Evolutionary conservation across 2,888 invertebrate species (phyloP).

Genomic region (Leptothorax acervorum): DNA sequence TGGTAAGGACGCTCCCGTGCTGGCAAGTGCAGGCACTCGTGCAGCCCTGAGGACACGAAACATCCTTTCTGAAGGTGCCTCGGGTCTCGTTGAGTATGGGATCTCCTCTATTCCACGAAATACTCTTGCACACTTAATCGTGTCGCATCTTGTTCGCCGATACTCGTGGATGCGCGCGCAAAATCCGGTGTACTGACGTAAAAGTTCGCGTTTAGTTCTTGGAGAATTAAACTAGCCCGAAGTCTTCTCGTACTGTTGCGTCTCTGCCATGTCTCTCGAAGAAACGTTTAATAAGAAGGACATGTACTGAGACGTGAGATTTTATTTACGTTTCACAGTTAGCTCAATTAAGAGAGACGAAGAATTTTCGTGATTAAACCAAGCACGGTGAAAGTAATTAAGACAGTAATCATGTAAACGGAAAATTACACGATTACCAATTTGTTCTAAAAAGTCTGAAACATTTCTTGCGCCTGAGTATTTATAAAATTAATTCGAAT

Average conservation of each 20-base stretch:
- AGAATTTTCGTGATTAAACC: not conserved
- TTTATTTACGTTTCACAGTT: not conserved
- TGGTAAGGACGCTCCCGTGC: conserved; percentile 50
- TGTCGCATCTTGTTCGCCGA: conserved; percentile 66
- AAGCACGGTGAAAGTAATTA: not conserved
- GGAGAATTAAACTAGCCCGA: conserved; percentile 27
- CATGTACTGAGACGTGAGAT: not conserved
- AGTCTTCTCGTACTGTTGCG: conserved; percentile 6
- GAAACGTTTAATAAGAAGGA: conserved; percentile 1
- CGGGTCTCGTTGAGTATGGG: conserved; percentile 59
- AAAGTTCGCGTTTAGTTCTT: conserved; percentile 54
- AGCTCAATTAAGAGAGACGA: not conserved
- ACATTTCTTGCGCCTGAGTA: not conserved
- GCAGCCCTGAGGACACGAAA: conserved; percentile 72
- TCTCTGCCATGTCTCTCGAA: not conserved
- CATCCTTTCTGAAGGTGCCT: conserved; percentile 64
- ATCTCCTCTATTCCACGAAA: conserved; percentile 66
- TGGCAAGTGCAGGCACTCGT: conserved; percentile 62
- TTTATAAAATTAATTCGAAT: not conserved
- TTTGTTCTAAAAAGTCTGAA: not conserved
- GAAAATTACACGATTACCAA: not conserved
- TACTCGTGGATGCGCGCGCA: conserved; percentile 62
- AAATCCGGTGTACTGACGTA: conserved; percentile 55
- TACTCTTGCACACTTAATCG: conserved; percentile 71
- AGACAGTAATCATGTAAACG: not conserved